Base-by-base conservation (phyloP, 92 coral and sea anemone species). In the Actinostola sp. region DNA sequence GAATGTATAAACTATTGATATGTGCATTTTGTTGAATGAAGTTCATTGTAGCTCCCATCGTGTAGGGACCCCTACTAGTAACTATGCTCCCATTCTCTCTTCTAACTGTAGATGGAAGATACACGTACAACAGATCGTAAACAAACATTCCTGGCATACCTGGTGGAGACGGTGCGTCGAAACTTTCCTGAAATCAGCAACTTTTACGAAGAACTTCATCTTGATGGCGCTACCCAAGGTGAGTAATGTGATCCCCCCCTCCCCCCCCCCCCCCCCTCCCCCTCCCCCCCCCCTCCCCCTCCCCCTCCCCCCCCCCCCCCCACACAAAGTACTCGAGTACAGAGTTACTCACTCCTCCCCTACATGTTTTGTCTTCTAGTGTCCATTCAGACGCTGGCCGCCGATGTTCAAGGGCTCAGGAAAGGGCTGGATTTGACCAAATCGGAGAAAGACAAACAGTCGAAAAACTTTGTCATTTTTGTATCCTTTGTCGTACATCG, bases 381-480 rank as follows among this genome's bases (percentile, higher is more conserved):
- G 6, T 94, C 98, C 41, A 82, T 88, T 70, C 97, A 94, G 69
- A 91, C 98, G n/a, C 82, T 94, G 32, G 97, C 89, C 35, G 92
- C 94, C 19, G 98, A 94, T 52, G 97, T 94, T 10, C 98, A 94
- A 59, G 97, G 98, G 55, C 79, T 94, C 51, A 81, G 97, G 65
- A 94, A 94, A 76, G 98, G 98, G 33, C 80, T 94, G 75, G 98
- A 94, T 74, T 71, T 94, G 74, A 83, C 97, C 16, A 94, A 92
- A 68, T 64, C 97, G 0, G 98, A 94, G 82, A 88, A 93, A 66
- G 98, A 94, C 72, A 94, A 91, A 67, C 98, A 94, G 52, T 89
- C 98, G 31, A 88, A 91, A 46, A 94, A 88, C 80, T 94, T 88
- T 71, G 81, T 94, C 59, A 84, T 94, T 34, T 94, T 85, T 74